These are phyloP conservation scores for Ctenodactylus gundi DNA, from an alignment of 2,113 vertebrate species.

Conservation along the genomic window DNA sequence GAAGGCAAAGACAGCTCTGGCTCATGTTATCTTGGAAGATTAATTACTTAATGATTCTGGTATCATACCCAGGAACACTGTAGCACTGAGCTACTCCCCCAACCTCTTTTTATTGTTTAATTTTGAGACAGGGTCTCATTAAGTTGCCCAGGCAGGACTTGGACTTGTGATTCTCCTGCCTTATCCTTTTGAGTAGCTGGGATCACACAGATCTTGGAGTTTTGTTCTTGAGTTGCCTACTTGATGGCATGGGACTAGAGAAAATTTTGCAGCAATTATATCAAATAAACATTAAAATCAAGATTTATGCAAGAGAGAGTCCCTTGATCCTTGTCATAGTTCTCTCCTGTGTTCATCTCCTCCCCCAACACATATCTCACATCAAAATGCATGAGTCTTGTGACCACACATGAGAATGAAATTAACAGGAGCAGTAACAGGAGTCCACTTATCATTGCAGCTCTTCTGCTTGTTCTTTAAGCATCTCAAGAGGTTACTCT, in stretches of 20 bases:
- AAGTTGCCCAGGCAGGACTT: neutral
- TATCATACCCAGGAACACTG: neutral
- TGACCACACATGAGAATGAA: neutral
- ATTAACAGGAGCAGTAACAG: neutral
- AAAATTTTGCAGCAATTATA: neutral
- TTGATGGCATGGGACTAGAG: neutral
- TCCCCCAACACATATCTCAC: neutral
- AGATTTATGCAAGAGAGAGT: neutral
- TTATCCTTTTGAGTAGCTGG: neutral
- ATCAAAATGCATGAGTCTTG: neutral
- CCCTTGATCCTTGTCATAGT: neutral
- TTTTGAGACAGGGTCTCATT: neutral
- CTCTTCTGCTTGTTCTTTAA: neutral
- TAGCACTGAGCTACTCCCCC: neutral
- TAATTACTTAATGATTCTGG: no score
- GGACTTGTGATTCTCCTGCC: neutral
- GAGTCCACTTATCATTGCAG: neutral
- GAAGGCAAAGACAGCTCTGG: neutral
- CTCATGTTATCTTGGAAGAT: neutral
- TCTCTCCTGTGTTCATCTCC: neutral
- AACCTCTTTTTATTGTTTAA: neutral
- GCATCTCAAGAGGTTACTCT: neutral
- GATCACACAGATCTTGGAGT: neutral
- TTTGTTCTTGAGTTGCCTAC: neutral
- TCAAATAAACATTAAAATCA: neutral